Percentiles rank a stretch among this genome's conserved stretches.
Evolutionary conservation across 2,888 invertebrate species (phyloP).

Genomic region (Lithophane ornitopus): DNA sequence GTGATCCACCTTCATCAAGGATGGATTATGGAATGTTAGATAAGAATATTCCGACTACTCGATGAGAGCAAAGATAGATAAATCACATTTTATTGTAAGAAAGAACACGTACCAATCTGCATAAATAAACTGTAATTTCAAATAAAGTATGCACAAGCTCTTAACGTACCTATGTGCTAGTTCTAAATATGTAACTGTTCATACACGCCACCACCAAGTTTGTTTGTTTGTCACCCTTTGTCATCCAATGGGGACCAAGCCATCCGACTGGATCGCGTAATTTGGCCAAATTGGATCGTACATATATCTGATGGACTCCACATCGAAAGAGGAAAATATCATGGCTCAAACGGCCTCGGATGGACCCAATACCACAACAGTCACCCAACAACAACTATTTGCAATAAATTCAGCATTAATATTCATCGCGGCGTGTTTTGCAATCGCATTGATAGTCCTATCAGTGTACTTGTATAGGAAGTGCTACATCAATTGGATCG

Average conservation of each 20-base stretch:
- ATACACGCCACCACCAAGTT: not conserved
- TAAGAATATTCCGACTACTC: not conserved
- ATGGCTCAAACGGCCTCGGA: not conserved
- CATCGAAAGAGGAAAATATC: not conserved
- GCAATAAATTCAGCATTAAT: not conserved
- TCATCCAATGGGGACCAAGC: too few species aligned
- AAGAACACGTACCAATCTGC: not conserved
- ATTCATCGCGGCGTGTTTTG: not conserved
- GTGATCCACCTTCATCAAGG: not conserved
- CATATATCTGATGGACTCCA: not conserved
- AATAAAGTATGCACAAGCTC: not conserved
- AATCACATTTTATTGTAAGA: not conserved
- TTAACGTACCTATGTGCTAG: too few species aligned
- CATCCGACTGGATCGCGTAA: not conserved
- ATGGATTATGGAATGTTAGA: not conserved
- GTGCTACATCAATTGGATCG: not conserved
- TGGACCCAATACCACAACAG: not conserved
- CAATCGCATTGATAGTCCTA: not conserved
- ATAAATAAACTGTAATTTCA: not conserved
- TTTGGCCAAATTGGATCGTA: not conserved
- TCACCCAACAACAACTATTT: not conserved
- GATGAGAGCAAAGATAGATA: not conserved
- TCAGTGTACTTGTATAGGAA: conserved; percentile 1
- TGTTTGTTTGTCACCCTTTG: not conserved
- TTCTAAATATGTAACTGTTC: too few species aligned